phyloP scores from a whole-genome alignment of 2,797 vertebrate genomes.

The Karalla daura region DNA sequence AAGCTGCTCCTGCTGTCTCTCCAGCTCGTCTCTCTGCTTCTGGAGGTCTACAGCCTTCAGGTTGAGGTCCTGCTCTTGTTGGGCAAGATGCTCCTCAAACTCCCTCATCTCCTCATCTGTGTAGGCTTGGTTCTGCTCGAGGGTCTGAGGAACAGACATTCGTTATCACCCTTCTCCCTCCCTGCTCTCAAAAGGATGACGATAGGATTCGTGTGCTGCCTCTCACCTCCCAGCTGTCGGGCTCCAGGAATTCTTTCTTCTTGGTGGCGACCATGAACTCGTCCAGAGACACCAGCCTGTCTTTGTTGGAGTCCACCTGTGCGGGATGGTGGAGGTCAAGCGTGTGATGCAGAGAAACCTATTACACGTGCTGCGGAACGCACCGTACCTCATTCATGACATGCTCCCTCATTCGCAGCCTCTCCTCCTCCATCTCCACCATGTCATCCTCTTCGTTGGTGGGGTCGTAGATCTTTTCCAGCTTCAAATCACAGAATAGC shows the following conservation, averaged over 20 bases:
- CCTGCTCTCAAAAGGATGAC: neutral
- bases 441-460: constrained; percentile 98
- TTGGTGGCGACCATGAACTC: constrained; percentile 94
- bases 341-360: neutral
- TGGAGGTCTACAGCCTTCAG: constrained; percentile 90
- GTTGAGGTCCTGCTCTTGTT: constrained; percentile 91
- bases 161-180: neutral
- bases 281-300: constrained; percentile 92
- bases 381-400: constrained; percentile 95
- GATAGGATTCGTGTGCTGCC: neutral
- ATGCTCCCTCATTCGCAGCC: constrained; percentile 97
- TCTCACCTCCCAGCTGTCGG: constrained; percentile 97
- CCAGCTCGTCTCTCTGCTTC: constrained; percentile 92
- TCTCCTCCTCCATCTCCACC: constrained; percentile 99
- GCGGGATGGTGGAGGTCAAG: neutral
- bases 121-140: constrained; percentile 94
- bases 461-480: constrained; percentile 97
- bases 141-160: constrained; percentile 82
- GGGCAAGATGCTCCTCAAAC: constrained; percentile 91
- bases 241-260: constrained; percentile 96
- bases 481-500: constrained; percentile 73
- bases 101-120: constrained; percentile 95
- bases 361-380: neutral
- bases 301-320: constrained; percentile 93
- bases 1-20: constrained; percentile 92